A percentile compares a stretch with the other conserved stretches of the same genome.
Evolutionary conservation across 2,113 vertebrate genomes (phyloP).

Genomic region (Ophiodon elongatus): DNA sequence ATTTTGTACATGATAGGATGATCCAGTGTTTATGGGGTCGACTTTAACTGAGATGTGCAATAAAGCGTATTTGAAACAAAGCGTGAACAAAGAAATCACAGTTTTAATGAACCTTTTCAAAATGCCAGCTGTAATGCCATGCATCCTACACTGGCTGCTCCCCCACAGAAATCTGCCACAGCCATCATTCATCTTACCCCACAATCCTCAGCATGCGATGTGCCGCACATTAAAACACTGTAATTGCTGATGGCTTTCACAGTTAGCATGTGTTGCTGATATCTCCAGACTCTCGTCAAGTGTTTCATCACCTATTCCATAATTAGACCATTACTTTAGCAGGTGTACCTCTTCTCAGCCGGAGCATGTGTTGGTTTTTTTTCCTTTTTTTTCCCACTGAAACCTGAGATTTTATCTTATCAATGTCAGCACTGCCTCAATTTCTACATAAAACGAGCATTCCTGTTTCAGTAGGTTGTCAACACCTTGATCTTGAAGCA

Average conservation of each 20-base stretch:
- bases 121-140: conserved; percentile 75
- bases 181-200: conserved; percentile 79
- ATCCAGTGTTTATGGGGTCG: conserved; percentile 55
- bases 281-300: conserved; percentile 77
- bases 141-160: conserved; percentile 59
- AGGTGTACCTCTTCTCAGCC: conserved; percentile 78
- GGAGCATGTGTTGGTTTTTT: conserved; percentile 50
- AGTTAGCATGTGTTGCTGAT: conserved; percentile 83
- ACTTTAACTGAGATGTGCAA: conserved; percentile 52
- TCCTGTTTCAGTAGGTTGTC: conserved; percentile 59
- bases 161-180: conserved; percentile 75
- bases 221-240: conserved; percentile 79
- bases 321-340: conserved; percentile 86
- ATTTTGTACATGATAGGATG: conserved; percentile 36
- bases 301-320: conserved; percentile 83
- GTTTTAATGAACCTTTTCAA: conserved; percentile 74
- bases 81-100: conserved; percentile 70
- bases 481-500: conserved; percentile 67
- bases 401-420: conserved; percentile 74
- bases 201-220: conserved; percentile 73
- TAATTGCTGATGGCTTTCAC: conserved; percentile 83
- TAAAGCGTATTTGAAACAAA: conserved; percentile 65
- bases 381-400: conserved; percentile 36
- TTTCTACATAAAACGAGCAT: conserved; percentile 54
- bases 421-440: conserved; percentile 59